phyloP scores from a whole-genome alignment of 2,888 invertebrate species.

The Therioaphis trifolii region DNA sequence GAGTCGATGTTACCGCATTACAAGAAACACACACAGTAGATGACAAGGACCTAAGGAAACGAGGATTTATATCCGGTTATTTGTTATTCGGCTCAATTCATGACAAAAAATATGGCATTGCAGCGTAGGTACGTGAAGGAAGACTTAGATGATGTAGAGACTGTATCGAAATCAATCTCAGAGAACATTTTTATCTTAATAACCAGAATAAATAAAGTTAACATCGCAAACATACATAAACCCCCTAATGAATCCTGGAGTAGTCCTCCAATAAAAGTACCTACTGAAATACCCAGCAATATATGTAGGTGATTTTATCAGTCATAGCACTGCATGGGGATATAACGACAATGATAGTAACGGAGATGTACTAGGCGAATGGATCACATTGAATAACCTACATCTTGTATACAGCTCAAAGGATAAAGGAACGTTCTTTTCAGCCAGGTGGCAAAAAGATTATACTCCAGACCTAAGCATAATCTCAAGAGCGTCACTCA shows the following conservation, averaged over 20 bases:
- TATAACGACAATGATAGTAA: slow-evolving; percentile 12
- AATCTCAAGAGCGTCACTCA: slow-evolving; percentile 21
- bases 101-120: slow-evolving; percentile 9
- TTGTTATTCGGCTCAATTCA: background rate
- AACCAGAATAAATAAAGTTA: slow-evolving; percentile 27
- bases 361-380: slow-evolving; percentile 25
- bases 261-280: slow-evolving; percentile 14
- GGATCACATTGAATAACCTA: slow-evolving; percentile 21
- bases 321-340: slow-evolving; percentile 35
- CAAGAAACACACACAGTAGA: slow-evolving; percentile 16
- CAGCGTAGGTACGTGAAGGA: slow-evolving; percentile 20
- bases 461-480: slow-evolving; percentile 31
- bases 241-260: slow-evolving; percentile 15
- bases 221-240: slow-evolving; percentile 37
- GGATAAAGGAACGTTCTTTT: background rate
- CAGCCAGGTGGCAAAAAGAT: background rate
- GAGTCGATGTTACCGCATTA: slow-evolving; percentile 26
- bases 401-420: slow-evolving; percentile 40
- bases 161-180: background rate
- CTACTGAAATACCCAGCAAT: slow-evolving; percentile 26
- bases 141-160: slow-evolving; percentile 11
- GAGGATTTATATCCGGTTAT: slow-evolving; percentile 11
- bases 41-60: slow-evolving; percentile 27
- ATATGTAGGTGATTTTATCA: too few relatives aligned
- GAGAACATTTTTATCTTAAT: slow-evolving; percentile 9